A percentile compares a stretch with the other conserved stretches of the same genome.
These are phyloP conservation scores for Trichomalopsis sarcophagae DNA, from an alignment of 1,140 invertebrate genomes.

Conservation along the genomic window DNA sequence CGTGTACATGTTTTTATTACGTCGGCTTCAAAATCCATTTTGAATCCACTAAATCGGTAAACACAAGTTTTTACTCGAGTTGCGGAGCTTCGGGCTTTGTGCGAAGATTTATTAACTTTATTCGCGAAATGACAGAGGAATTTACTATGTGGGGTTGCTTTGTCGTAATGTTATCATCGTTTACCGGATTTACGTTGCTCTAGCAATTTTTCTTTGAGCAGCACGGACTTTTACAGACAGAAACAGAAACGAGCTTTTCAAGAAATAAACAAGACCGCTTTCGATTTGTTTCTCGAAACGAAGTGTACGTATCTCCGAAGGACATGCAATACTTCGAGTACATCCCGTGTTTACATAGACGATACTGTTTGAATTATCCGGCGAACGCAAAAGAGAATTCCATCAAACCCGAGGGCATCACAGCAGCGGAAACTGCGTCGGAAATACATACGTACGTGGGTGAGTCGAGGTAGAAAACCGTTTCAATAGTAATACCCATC, in stretches of 20 bases:
- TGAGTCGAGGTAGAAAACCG: background rate
- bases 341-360: background rate
- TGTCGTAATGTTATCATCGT: background rate
- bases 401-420: background rate
- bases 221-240: too few relatives aligned
- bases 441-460: background rate
- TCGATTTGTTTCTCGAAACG: too few relatives aligned
- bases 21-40: background rate
- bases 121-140: background rate
- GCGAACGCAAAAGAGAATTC: background rate
- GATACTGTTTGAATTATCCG: background rate
- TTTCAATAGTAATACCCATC: slow-evolving; percentile 13
- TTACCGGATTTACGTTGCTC: background rate
- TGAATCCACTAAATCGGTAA: background rate
- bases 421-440: background rate
- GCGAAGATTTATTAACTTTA: background rate
- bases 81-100: background rate
- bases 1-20: slow-evolving; percentile 14
- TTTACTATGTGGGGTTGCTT: background rate
- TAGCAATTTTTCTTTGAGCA: too few relatives aligned
- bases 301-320: background rate
- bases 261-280: too few relatives aligned
- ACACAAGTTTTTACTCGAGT: background rate
- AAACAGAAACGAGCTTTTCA: too few relatives aligned
- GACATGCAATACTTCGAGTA: background rate